Evolutionary conservation across 2,113 vertebrate species (phyloP).

Genomic region (Anas platyrhynchos): DNA sequence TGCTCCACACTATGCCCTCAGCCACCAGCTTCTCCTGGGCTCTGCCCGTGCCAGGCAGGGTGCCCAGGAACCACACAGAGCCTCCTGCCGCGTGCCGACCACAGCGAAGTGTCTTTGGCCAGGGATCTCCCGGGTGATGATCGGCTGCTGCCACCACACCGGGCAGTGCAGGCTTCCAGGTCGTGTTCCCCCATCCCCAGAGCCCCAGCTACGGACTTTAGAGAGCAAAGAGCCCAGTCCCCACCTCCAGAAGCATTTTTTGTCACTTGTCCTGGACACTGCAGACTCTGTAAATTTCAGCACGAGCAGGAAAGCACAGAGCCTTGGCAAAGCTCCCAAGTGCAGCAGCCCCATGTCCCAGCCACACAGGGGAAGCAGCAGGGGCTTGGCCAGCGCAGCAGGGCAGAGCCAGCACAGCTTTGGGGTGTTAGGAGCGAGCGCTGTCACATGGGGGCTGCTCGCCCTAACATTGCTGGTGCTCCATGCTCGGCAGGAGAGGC

Average conservation of each 20-base stretch:
- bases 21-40: accelerated
- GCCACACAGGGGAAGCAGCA: accelerated
- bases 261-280: accelerated
- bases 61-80: background rate
- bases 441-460: background rate
- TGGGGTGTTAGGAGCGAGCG: background rate
- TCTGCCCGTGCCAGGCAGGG: background rate
- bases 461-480: background rate
- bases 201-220: background rate
- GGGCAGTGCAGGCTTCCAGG: background rate
- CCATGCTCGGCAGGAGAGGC: background rate
- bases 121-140: background rate
- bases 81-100: background rate
- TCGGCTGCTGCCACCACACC: background rate
- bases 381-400: background rate
- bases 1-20: accelerated
- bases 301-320: background rate
- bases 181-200: background rate
- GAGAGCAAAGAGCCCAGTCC: background rate
- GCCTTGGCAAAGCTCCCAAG: background rate
- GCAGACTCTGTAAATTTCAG: background rate
- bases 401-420: background rate
- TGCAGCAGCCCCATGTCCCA: accelerated
- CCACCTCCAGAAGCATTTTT: background rate
- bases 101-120: background rate